These are phyloP conservation scores for Pentalonia nigronervosa DNA, from an alignment of 1,140 invertebrate species.

Conservation along the genomic window DNA sequence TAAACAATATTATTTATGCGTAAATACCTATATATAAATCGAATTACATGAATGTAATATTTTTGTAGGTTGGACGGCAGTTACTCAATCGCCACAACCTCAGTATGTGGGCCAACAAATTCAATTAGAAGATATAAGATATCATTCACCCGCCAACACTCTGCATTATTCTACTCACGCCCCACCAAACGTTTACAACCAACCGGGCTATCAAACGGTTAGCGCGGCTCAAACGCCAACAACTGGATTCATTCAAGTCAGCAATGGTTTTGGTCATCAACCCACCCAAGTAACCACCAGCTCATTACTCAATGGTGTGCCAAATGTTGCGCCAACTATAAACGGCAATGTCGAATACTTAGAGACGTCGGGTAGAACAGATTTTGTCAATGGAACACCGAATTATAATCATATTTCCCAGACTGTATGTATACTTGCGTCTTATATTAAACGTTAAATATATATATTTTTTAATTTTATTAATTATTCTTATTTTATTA, in stretches of 20 bases:
- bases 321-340: slow-evolving; percentile 58
- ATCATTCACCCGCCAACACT: slow-evolving; percentile 48
- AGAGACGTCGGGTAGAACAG: slow-evolving; percentile 53
- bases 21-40: not conserved
- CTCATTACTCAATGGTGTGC: slow-evolving; percentile 45
- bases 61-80: slow-evolving; percentile 47
- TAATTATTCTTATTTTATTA: not conserved
- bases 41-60: not conserved
- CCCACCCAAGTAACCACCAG: slow-evolving; percentile 53
- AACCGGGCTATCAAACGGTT: slow-evolving; percentile 46
- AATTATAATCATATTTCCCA: slow-evolving; percentile 56
- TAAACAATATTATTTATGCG: not conserved
- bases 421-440: not conserved
- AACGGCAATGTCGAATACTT: slow-evolving; percentile 59
- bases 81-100: slow-evolving; percentile 47
- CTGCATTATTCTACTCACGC: slow-evolving; percentile 50
- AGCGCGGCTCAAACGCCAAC: slow-evolving; percentile 45
- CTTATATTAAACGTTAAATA: not conserved
- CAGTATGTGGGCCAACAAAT: slow-evolving; percentile 53
- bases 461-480: not conserved
- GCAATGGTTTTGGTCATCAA: slow-evolving; percentile 46
- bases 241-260: slow-evolving; percentile 49
- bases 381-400: slow-evolving; percentile 58
- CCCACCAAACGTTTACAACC: slow-evolving; percentile 48
- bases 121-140: slow-evolving; percentile 51